phyloP scores from a whole-genome alignment of 2,888 invertebrate genomes.

The Agonopterix alstromeriana region DNA sequence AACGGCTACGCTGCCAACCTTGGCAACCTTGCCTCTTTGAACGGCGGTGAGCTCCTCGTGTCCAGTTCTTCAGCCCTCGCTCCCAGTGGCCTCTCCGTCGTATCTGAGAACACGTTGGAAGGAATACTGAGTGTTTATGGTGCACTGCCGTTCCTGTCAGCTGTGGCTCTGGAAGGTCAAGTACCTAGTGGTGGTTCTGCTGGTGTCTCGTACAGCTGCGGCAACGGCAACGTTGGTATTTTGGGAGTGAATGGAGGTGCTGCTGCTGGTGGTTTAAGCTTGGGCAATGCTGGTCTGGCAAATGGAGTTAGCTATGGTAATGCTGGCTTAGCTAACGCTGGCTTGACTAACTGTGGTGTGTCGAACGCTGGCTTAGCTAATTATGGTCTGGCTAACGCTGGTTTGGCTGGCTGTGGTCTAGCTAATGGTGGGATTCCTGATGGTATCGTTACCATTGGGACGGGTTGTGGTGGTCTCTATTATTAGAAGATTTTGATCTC shows the following conservation, averaged over 20 bases:
- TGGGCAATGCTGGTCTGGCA: background rate
- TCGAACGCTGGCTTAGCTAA: background rate
- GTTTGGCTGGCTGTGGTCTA: background rate
- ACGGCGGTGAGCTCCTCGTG: background rate
- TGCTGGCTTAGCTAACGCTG: background rate
- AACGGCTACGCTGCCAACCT: background rate
- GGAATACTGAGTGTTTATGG: slow-evolving; percentile 20
- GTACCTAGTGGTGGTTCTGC: slow-evolving; percentile 17
- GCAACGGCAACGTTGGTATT: slow-evolving; percentile 17
- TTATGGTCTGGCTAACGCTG: background rate
- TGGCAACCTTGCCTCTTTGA: background rate
- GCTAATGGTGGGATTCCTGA: background rate
- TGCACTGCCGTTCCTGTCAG: slow-evolving; percentile 20
- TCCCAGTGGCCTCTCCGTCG: slow-evolving; percentile 21
- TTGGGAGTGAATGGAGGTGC: background rate
- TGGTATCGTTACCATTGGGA: background rate
- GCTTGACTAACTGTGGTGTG: background rate
- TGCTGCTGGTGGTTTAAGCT: background rate
- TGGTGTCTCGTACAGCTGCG: slow-evolving; percentile 20
- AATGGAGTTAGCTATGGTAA: background rate
- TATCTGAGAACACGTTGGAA: slow-evolving; percentile 25
- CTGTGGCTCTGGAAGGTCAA: slow-evolving; percentile 19
- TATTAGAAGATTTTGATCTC: background rate
- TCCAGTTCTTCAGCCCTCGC: slow-evolving; percentile 16
- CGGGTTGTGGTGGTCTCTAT: background rate